Evolutionary conservation across 2,888 invertebrate species (phyloP).

Genomic region (Microchrysa polita): DNA sequence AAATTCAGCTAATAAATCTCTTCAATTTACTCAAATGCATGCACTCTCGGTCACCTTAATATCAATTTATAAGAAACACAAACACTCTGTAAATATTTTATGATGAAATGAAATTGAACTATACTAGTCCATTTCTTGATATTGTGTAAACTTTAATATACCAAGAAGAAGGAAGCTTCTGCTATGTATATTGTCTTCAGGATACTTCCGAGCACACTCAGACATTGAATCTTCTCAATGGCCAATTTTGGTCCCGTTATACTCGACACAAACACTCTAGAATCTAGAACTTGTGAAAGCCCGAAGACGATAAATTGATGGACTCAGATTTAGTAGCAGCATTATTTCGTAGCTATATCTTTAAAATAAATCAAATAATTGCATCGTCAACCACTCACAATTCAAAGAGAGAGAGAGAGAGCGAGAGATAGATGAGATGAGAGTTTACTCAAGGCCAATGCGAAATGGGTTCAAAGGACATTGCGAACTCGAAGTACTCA

Average conservation of each 20-base stretch:
- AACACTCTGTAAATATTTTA: not conserved
- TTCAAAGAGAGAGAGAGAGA: too few relatives aligned
- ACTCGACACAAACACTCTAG: not conserved
- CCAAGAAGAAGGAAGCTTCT: not conserved
- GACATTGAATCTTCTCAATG: too few relatives aligned
- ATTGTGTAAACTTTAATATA: not conserved
- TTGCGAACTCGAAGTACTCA: too few relatives aligned
- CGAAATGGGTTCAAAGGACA: not conserved
- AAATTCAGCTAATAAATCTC: too few relatives aligned
- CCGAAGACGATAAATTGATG: not conserved
- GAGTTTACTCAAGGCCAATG: not conserved
- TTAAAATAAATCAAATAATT: constrained; percentile 11
- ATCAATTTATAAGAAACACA: too few relatives aligned
- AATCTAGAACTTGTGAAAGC: not conserved
- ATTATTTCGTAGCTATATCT: not conserved
- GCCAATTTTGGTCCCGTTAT: too few relatives aligned
- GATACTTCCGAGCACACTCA: too few relatives aligned
- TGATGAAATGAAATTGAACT: not conserved
- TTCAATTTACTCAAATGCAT: too few relatives aligned
- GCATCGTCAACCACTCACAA: not conserved
- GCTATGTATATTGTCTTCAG: not conserved
- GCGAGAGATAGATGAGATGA: not conserved
- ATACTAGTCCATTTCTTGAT: not conserved
- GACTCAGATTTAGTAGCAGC: constrained; percentile 6
- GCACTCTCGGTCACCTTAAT: too few relatives aligned